These are phyloP conservation scores for Aurelia aurita DNA, from an alignment of 30 jellyfish, hydroid and myxozoan genomes.

Conservation along the genomic window DNA sequence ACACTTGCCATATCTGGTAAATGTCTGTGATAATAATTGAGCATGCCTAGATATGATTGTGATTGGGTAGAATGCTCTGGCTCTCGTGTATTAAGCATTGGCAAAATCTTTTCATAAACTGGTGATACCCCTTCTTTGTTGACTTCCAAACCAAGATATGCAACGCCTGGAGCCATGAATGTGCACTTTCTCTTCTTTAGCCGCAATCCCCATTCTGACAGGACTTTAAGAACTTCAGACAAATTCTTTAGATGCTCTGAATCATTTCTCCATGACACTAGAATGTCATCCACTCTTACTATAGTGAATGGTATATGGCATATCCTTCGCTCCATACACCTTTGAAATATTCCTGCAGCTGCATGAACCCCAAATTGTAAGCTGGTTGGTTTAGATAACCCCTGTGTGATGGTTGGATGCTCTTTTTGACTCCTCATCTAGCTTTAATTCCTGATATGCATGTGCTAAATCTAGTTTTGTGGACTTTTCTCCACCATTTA, in stretches of 20 bases:
- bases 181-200: conserved; percentile 64
- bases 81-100: conserved; percentile 30
- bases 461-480: conserved; percentile 50
- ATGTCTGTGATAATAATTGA: too few species aligned
- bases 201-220: conserved; percentile 20
- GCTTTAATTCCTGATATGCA: conserved; percentile 57
- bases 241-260: conserved; percentile 21
- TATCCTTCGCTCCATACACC: conserved; percentile 62
- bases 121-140: conserved; percentile 59
- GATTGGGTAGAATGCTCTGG: conserved; percentile 66
- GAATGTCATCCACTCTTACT: conserved; percentile 57
- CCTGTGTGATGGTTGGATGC: conserved; percentile 65
- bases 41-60: conserved; percentile 68
- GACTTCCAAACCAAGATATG: conserved; percentile 35
- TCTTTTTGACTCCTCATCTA: conserved; percentile 66
- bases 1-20: conserved; percentile 35
- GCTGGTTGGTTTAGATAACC: conserved; percentile 61
- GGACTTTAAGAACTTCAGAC: conserved; percentile 21
- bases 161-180: conserved; percentile 50
- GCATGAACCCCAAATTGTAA: conserved; percentile 73
- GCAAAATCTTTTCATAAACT: conserved; percentile 39
- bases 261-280: conserved; percentile 27
- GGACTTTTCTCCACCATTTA: conserved; percentile 61
- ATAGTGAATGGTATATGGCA: conserved; percentile 36
- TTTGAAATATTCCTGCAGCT: conserved; percentile 70